phyloP scores from a whole-genome alignment of 2,797 vertebrate genomes.

The Sebastes flavidus region DNA sequence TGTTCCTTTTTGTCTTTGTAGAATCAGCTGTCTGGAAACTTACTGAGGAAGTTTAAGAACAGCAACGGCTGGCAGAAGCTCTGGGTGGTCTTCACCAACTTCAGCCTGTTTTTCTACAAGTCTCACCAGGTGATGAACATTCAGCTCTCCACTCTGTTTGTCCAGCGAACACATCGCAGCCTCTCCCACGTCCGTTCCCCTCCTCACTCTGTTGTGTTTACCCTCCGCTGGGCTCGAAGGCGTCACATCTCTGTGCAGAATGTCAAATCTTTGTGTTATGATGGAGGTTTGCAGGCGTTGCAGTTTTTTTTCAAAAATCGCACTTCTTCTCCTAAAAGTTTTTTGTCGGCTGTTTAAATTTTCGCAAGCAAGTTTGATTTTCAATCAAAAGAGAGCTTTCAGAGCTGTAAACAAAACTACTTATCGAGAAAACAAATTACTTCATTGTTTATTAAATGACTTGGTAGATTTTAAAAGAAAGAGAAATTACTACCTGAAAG shows the following conservation, averaged over 20 bases:
- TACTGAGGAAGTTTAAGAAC: constrained; percentile 98
- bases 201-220: constrained; percentile 14
- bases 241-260: constrained; percentile 60
- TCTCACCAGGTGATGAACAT: constrained; percentile 89
- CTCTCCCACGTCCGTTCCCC: not conserved
- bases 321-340: not conserved
- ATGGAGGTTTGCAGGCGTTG: constrained; percentile 1
- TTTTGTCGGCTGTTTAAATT: not conserved
- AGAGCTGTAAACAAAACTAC: not conserved
- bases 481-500: not conserved
- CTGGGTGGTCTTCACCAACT: constrained; percentile 99
- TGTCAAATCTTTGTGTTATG: constrained; percentile 50
- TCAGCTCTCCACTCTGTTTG: not conserved
- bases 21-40: constrained; percentile 98
- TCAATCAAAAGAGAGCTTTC: not conserved
- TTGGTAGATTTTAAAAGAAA: not conserved
- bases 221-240: constrained; percentile 21
- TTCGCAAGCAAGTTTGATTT: not conserved
- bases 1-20: constrained; percentile 57
- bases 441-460: not conserved
- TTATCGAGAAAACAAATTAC: not conserved
- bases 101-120: constrained; percentile 99
- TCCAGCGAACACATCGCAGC: not conserved
- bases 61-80: constrained; percentile 99
- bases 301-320: not conserved